These are phyloP conservation scores for Conops quadrifasciatus DNA, from an alignment of 2,888 invertebrate species.

Conservation along the genomic window DNA sequence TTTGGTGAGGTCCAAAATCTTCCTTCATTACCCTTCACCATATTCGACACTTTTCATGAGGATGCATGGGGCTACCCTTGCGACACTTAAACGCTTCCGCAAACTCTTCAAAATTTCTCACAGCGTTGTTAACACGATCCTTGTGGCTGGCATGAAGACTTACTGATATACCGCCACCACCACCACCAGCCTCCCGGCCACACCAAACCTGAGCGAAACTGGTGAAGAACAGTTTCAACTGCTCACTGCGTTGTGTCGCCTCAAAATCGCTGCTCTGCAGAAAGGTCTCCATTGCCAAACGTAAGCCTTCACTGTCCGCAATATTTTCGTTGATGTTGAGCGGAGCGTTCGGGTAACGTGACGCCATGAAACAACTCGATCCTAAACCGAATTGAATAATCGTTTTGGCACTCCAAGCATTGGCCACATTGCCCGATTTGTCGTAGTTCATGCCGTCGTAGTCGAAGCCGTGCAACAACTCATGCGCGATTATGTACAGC, in stretches of 20 bases:
- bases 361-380: slow-evolving; percentile 53
- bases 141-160: slow-evolving; percentile 51
- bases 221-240: slow-evolving; percentile 52
- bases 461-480: slow-evolving; percentile 59
- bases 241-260: slow-evolving; percentile 4
- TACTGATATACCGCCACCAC: neutral
- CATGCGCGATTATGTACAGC: slow-evolving; percentile 58
- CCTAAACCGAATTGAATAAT: slow-evolving; percentile 57
- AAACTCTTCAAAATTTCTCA: slow-evolving; percentile 58
- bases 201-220: slow-evolving; percentile 62
- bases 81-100: slow-evolving; percentile 52
- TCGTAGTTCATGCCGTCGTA: slow-evolving; percentile 61
- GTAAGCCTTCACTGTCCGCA: slow-evolving; percentile 59
- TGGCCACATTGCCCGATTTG: slow-evolving; percentile 49
- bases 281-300: slow-evolving; percentile 54
- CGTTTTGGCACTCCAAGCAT: slow-evolving; percentile 52
- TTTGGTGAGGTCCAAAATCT: too few species aligned
- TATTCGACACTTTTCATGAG: slow-evolving; percentile 56
- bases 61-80: slow-evolving; percentile 52
- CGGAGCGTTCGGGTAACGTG: slow-evolving; percentile 49
- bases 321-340: slow-evolving; percentile 59
- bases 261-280: slow-evolving; percentile 30
- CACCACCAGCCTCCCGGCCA: slow-evolving; percentile 39
- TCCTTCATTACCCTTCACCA: slow-evolving; percentile 49
- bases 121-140: slow-evolving; percentile 58